Conservation (phyloP, 2,797 vertebrate genomes). For the Myripristis murdjan region DNA sequence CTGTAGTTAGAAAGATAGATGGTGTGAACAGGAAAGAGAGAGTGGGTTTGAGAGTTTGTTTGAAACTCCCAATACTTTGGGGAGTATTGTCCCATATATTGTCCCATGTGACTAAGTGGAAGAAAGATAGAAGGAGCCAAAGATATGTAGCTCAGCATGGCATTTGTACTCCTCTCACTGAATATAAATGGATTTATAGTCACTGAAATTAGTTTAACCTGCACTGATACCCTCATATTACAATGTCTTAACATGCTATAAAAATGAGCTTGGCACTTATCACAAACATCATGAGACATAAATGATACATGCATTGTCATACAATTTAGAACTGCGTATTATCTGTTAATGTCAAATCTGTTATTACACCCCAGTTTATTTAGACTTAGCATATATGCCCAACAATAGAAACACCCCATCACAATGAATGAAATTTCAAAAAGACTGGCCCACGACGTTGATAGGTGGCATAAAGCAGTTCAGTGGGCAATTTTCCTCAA, state of each 20-base stretch:
- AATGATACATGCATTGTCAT: constrained; percentile 7
- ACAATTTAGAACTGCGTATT: background rate
- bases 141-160: constrained; percentile 55
- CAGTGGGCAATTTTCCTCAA: background rate
- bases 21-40: constrained; percentile 58
- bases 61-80: constrained; percentile 81
- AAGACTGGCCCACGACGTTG: background rate
- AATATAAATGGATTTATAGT: constrained; percentile 75
- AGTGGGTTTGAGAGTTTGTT: constrained; percentile 75
- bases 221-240: constrained; percentile 31
- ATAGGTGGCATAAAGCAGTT: background rate
- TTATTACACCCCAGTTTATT: background rate
- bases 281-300: constrained; percentile 5
- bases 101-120: constrained; percentile 81
- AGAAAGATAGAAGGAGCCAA: constrained; percentile 65
- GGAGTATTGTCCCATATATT: constrained; percentile 76
- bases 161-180: constrained; percentile 65
- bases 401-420: background rate
- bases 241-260: constrained; percentile 16
- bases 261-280: constrained; percentile 33
- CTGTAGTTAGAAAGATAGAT: constrained; percentile 56
- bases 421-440: background rate
- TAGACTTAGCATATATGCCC: too few species aligned
- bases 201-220: constrained; percentile 56
- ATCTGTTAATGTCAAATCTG: constrained; percentile 2